Conservation (phyloP, 2,113 vertebrate genomes). For the Buteo buteo region DNA sequence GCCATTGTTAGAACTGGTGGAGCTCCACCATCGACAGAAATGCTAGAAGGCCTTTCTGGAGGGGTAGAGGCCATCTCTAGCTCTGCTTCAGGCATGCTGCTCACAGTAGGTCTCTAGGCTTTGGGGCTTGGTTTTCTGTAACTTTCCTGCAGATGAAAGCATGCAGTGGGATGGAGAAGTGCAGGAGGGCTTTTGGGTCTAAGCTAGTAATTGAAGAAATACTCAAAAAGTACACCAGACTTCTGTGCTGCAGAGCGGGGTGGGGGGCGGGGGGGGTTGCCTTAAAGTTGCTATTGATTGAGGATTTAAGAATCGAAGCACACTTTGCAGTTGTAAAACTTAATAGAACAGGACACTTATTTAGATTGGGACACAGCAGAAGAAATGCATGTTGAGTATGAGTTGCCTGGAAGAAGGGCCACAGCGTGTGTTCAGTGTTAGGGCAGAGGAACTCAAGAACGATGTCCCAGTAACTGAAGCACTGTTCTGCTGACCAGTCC, state of each 20-base stretch:
- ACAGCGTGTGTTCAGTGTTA: fast-evolving
- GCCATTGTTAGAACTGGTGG: neutral
- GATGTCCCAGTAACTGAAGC: neutral
- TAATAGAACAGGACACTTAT: neutral
- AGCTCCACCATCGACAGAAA: neutral
- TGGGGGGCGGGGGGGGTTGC: neutral
- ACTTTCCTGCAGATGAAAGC: neutral
- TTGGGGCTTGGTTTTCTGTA: neutral
- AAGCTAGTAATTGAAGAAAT: neutral
- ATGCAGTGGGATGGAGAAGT: neutral
- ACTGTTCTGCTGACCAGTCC: neutral
- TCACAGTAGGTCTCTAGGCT: neutral
- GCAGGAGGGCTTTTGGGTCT: neutral
- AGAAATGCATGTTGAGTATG: neutral
- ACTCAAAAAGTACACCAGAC: neutral
- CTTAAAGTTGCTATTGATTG: neutral
- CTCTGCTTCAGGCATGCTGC: neutral
- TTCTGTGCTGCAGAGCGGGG: neutral
- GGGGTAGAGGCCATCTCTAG: neutral
- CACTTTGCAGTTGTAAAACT: neutral
- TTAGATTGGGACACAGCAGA: neutral
- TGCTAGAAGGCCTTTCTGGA: neutral
- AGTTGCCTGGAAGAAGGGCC: neutral
- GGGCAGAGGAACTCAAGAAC: neutral
- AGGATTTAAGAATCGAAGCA: neutral